Evolutionary conservation across 2,797 vertebrate genomes (phyloP), one percentile per base, ranked within the genome.

Genomic region (Loris lydekkerianus): DNA sequence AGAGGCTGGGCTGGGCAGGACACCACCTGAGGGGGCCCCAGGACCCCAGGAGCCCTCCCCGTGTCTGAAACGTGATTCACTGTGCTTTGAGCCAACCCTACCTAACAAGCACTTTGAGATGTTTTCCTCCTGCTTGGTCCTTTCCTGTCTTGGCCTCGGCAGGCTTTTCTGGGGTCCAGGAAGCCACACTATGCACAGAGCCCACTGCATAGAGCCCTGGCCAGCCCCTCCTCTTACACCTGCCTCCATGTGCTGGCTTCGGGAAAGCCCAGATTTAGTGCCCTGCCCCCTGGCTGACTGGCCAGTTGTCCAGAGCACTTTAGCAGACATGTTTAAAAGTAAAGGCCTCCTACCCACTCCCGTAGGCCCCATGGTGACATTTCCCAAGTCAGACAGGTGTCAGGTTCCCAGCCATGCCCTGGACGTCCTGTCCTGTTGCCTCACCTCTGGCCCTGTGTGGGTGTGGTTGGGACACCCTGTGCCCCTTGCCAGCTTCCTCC

Each of bases 51-150:
- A 49, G 46, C 80, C 93, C 67, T 85, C 94, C 88, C 86, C 76
- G 25, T 60, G 65, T 95, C 96, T 76, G 94, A 89, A 91, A 72
- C 21, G 70, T 65, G 95, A 95, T 91, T 86, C 96, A 85, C 93
- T 91, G 96, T 95, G 93, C 97, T 96, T 89, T 9, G 37, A 95
- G 92, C 96, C 91, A 76, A 86, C 96, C 86, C 93, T 85, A 81
- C 86, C 93, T 85, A 84, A 96, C 95, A 95, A 96, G 97, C 97
- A 97, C 97, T 97, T 93, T 96, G 97, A 97, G 91, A 96, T 88
- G 93, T 78, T 93, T 95, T 84, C 96, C 94, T 95, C 92, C 96
- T 76, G 86, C 97, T 80, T 92, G n/a, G 78, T 91, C 95, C 67
- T 95, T 84, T 83, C 95, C 94, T 94, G 94, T 92, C 95, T 86